Conservation (phyloP, 2,888 invertebrate genomes). For the Papilio elwesi region DNA sequence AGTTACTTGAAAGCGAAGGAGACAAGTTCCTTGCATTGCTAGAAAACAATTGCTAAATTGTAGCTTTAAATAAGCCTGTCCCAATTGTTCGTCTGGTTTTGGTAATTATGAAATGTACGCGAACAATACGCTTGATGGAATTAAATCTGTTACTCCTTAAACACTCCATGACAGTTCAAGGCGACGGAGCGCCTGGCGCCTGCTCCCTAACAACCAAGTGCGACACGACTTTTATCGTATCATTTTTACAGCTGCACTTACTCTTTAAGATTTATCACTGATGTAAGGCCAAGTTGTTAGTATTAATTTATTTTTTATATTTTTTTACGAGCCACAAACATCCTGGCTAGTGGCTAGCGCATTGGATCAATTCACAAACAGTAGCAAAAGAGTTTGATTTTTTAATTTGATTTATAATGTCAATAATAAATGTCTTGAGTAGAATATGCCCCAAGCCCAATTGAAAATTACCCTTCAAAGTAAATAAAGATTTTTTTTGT, state of each 20-base stretch:
- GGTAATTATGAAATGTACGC: constrained; percentile 55
- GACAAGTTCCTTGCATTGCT: no score
- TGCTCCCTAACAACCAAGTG: constrained; percentile 49
- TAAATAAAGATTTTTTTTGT: no score
- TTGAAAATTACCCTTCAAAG: no score
- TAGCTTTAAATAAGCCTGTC: constrained; percentile 59
- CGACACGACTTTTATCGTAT: constrained; percentile 62
- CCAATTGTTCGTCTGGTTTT: constrained; percentile 68
- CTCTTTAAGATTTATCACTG: constrained; percentile 56
- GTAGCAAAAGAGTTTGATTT: not conserved
- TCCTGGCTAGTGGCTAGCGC: not conserved
- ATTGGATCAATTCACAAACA: not conserved
- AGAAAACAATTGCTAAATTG: constrained; percentile 59
- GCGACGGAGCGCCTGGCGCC: constrained; percentile 57
- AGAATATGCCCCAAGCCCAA: no score
- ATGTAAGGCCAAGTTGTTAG: constrained; percentile 56
- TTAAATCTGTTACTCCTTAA: constrained; percentile 71
- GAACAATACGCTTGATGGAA: constrained; percentile 56
- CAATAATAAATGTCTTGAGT: no score
- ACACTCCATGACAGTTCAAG: constrained; percentile 71
- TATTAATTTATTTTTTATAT: constrained; percentile 39
- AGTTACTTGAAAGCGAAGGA: no score
- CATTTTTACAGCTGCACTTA: constrained; percentile 76
- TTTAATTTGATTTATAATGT: no score
- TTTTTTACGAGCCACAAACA: constrained; percentile 16